Conservation (phyloP, 2,888 invertebrate species). For the Trachelus stipa region DNA sequence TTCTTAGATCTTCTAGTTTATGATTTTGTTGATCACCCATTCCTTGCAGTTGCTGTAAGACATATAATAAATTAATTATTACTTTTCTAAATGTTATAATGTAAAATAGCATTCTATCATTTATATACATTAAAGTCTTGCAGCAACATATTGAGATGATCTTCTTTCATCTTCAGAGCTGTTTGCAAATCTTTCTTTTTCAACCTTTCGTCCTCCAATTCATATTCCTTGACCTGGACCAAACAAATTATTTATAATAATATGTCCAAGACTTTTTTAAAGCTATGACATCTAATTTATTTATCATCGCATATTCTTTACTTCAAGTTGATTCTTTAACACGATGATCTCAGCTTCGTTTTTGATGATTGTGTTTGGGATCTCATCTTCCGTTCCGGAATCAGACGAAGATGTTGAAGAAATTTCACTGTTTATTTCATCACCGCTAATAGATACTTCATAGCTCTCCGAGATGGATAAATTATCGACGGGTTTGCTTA, state of each 20-base stretch:
- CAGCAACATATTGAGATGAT: conserved; percentile 32
- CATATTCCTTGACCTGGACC: conserved; percentile 47
- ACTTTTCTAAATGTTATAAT: neutral
- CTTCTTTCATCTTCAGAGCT: conserved; percentile 35
- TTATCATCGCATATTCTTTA: conserved; percentile 15
- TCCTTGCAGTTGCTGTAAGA: conserved; percentile 29
- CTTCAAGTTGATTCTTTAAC: conserved; percentile 48
- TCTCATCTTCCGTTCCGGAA: neutral
- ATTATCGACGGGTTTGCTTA: neutral
- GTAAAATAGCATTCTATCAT: neutral
- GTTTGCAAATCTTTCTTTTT: conserved; percentile 39
- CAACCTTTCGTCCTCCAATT: conserved; percentile 45
- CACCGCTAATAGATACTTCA: neutral
- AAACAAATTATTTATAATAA: neutral
- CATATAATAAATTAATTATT: neutral
- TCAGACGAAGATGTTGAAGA: neutral
- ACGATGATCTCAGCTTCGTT: conserved; percentile 57
- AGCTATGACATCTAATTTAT: neutral
- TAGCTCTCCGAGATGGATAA: neutral
- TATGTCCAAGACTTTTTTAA: neutral
- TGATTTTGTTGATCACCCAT: conserved; percentile 33
- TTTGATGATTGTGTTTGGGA: conserved; percentile 38
- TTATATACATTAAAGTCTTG: neutral
- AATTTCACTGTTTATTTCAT: neutral
- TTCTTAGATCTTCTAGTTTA: conserved; percentile 35